Conservation (phyloP, 1,140 invertebrate genomes). For the Brachionus koreanus region DNA sequence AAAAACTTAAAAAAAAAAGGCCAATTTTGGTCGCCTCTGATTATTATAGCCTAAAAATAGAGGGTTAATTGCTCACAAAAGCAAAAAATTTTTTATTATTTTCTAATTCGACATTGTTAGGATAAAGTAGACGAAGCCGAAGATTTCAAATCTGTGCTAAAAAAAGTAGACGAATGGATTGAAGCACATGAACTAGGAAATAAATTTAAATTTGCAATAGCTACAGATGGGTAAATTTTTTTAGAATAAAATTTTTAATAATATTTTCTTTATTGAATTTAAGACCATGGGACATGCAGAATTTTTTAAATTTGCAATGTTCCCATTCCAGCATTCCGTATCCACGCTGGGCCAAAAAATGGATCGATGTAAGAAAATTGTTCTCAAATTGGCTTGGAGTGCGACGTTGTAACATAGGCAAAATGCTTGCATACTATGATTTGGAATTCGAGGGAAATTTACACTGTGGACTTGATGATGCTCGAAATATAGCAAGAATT, state of each 20-base stretch:
- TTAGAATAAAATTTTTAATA: not conserved
- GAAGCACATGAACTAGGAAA: constrained; percentile 55
- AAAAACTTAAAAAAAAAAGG: too few relatives aligned
- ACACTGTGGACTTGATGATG: constrained; percentile 65
- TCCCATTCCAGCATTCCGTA: constrained; percentile 62
- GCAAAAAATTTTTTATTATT: too few relatives aligned
- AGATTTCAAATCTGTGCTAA: constrained; percentile 61
- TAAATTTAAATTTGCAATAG: constrained; percentile 59
- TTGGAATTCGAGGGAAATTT: constrained; percentile 62
- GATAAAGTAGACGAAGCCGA: constrained; percentile 61
- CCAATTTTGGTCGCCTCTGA: too few relatives aligned
- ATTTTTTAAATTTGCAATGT: constrained; percentile 64
- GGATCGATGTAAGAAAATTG: constrained; percentile 64
- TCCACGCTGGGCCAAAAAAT: constrained; percentile 61
- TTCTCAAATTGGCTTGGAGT: constrained; percentile 46
- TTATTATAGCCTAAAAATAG: too few relatives aligned
- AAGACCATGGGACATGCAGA: constrained; percentile 65
- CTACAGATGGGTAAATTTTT: constrained; percentile 62
- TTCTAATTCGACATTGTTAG: too few relatives aligned
- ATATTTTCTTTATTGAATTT: constrained; percentile 34
- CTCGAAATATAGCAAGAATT: constrained; percentile 64
- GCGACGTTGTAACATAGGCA: constrained; percentile 50
- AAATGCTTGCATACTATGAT: constrained; percentile 61
- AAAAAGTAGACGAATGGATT: constrained; percentile 62
- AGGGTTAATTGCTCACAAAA: too few relatives aligned